These are phyloP conservation scores for Aspidapion aeneum DNA, from an alignment of 2,888 invertebrate species.

Conservation along the genomic window DNA sequence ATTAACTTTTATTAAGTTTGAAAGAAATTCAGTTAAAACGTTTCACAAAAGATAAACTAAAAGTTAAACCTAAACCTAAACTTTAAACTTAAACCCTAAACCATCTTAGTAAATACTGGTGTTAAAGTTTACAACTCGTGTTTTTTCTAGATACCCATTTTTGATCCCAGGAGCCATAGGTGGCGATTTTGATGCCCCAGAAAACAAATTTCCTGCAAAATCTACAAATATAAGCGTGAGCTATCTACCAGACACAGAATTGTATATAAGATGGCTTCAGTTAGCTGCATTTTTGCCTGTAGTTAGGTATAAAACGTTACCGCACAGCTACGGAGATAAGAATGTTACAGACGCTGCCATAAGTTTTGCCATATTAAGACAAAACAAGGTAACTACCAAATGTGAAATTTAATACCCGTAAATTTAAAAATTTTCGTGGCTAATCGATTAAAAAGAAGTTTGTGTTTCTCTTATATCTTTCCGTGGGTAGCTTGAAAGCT, in stretches of 20 bases:
- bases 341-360: conserved; percentile 72
- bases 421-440: too few relatives aligned
- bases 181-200: conserved; percentile 72
- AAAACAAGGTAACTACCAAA: conserved; percentile 69
- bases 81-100: too few relatives aligned
- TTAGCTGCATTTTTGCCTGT: conserved; percentile 88
- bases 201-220: conserved; percentile 2
- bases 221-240: conserved; percentile 47
- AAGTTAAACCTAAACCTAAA: too few relatives aligned
- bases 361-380: conserved; percentile 67
- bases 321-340: conserved; percentile 83
- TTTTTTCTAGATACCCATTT: conserved; percentile 66
- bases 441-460: too few relatives aligned
- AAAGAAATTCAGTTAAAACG: too few relatives aligned
- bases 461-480: too few relatives aligned
- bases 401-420: too few relatives aligned
- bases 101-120: too few relatives aligned
- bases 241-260: conserved; percentile 69
- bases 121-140: too few relatives aligned
- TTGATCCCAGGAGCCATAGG: conserved; percentile 93
- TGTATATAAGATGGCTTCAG: conserved; percentile 89
- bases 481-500: too few relatives aligned
- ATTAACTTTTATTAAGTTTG: too few relatives aligned
- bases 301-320: conserved; percentile 86
- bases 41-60: too few relatives aligned